Conservation (phyloP, 2,113 vertebrate genomes). For the Megaceryle maxima region DNA sequence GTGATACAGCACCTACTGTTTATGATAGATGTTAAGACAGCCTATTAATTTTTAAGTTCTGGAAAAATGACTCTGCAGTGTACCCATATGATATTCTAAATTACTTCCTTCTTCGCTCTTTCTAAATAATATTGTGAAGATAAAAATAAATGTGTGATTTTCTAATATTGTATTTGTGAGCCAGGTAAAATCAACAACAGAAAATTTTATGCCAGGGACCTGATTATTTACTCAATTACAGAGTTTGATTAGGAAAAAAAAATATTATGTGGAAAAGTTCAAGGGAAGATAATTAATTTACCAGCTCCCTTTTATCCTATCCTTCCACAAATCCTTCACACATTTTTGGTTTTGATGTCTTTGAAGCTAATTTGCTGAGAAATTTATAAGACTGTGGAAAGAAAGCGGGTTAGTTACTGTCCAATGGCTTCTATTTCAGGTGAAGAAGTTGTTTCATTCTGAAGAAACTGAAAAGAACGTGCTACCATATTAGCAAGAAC, state of each 20-base stretch:
- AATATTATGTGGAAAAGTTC: slow-evolving; percentile 4
- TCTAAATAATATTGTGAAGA: background rate
- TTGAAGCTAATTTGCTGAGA: slow-evolving; percentile 28
- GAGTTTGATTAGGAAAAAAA: slow-evolving; percentile 12
- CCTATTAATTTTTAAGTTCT: background rate
- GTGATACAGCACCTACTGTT: background rate
- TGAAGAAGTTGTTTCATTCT: background rate
- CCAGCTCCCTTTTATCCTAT: slow-evolving; percentile 4
- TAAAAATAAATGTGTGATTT: background rate
- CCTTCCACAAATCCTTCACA: slow-evolving; percentile 5
- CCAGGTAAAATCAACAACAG: background rate
- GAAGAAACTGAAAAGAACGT: background rate
- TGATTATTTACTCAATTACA: background rate
- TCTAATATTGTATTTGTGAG: background rate
- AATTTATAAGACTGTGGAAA: background rate
- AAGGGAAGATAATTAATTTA: slow-evolving; percentile 52
- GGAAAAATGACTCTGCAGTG: background rate
- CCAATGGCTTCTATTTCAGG: slow-evolving; percentile 36
- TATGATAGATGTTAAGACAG: background rate
- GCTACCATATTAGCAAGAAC: background rate
- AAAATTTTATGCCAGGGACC: background rate
- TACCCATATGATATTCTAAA: background rate
- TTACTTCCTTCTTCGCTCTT: background rate
- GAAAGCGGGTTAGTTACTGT: slow-evolving; percentile 26
- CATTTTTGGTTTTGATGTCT: slow-evolving; percentile 17